Evolutionary conservation across 1,140 invertebrate genomes (phyloP).

Genomic region (Nebria ingens): DNA sequence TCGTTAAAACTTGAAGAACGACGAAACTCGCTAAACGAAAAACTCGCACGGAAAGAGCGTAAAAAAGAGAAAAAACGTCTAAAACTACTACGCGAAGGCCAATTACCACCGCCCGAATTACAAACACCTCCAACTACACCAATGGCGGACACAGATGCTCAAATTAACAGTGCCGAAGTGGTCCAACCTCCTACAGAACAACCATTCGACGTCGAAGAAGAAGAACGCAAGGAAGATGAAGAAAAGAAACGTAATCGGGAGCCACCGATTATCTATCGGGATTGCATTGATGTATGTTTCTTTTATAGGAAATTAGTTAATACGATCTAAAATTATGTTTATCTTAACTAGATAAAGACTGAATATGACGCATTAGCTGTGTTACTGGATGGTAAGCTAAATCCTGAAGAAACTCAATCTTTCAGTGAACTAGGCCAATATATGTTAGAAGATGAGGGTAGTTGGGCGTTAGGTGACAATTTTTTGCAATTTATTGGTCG

Average conservation of each 20-base stretch:
- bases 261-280: slow-evolving; percentile 74
- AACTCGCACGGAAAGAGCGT: slow-evolving; percentile 57
- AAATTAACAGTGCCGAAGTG: slow-evolving; percentile 27
- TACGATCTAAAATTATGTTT: not conserved
- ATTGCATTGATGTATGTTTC: slow-evolving; percentile 56
- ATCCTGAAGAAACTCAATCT: slow-evolving; percentile 56
- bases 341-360: slow-evolving; percentile 38
- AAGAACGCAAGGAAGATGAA: slow-evolving; percentile 53
- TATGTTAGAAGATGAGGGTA: slow-evolving; percentile 76
- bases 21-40: slow-evolving; percentile 58
- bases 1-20: slow-evolving; percentile 57
- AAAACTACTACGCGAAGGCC: slow-evolving; percentile 43
- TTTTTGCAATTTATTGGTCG: slow-evolving; percentile 73
- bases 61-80: slow-evolving; percentile 62
- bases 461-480: slow-evolving; percentile 82
- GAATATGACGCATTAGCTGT: slow-evolving; percentile 54
- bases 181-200: slow-evolving; percentile 38
- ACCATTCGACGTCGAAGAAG: slow-evolving; percentile 49
- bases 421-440: slow-evolving; percentile 77
- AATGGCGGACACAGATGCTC: slow-evolving; percentile 38
- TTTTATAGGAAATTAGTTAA: not conserved
- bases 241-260: slow-evolving; percentile 63
- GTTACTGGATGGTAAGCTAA: slow-evolving; percentile 51
- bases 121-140: slow-evolving; percentile 17
- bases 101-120: slow-evolving; percentile 20